Conservation (phyloP, 2,888 invertebrate genomes). For the Drosophila subquinaria region DNA sequence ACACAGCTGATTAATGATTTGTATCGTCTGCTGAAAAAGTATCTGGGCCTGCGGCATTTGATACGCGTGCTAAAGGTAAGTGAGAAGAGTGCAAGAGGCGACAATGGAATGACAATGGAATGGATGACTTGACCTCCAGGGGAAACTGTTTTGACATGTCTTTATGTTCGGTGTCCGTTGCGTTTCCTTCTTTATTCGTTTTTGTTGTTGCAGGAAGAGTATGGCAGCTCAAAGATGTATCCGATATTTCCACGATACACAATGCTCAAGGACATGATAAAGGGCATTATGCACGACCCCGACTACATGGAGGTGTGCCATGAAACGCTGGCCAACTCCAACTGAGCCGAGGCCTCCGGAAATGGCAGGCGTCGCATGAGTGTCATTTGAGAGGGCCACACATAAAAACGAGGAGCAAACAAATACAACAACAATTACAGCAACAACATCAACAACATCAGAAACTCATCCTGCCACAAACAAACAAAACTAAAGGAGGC, state of each 20-base stretch:
- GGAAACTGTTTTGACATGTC: conserved; percentile 27
- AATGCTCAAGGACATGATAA: conserved; percentile 98
- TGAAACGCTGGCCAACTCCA: conserved; percentile 90
- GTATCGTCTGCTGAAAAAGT: conserved; percentile 96
- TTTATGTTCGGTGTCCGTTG: conserved; percentile 21
- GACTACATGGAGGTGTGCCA: conserved; percentile 99
- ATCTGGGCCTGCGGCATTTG: conserved; percentile 94
- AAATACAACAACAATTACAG: conserved; percentile 20
- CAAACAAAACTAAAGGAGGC: not conserved
- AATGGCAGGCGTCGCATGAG: conserved; percentile 80
- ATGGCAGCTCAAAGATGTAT: conserved; percentile 95
- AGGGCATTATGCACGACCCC: conserved; percentile 97
- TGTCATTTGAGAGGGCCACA: conserved; percentile 71
- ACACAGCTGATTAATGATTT: conserved; percentile 97
- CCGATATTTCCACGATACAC: conserved; percentile 97
- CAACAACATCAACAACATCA: conserved; percentile 13
- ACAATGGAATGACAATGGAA: conserved; percentile 5
- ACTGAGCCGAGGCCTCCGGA: conserved; percentile 80
- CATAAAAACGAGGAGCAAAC: conserved; percentile 31
- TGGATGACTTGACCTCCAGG: conserved; percentile 14
- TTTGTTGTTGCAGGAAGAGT: conserved; percentile 89
- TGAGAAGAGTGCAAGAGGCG: not conserved
- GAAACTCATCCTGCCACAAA: conserved; percentile 6
- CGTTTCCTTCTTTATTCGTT: conserved; percentile 3
- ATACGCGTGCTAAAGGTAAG: conserved; percentile 94